Percentiles rank a stretch among this genome's conserved stretches.
Conservation (phyloP, 2,797 vertebrate species). For the Gouania willdenowi region DNA sequence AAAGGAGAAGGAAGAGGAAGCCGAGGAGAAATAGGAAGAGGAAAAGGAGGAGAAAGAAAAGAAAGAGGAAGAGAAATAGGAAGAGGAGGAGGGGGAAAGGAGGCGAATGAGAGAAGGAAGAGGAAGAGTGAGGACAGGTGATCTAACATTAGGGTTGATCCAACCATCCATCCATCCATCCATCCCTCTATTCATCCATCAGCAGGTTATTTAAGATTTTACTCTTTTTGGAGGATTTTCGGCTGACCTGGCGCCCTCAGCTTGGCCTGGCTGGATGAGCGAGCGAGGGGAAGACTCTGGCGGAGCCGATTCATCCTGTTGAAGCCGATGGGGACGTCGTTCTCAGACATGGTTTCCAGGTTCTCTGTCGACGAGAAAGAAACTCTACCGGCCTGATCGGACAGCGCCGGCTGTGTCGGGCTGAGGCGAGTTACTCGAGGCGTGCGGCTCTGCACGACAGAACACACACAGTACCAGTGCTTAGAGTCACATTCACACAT, state of each 20-base stretch:
- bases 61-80: slow-evolving; percentile 14
- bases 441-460: slow-evolving; percentile 73
- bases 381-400: slow-evolving; percentile 86
- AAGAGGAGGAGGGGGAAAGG: slow-evolving; percentile 11
- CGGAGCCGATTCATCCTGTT: slow-evolving; percentile 95
- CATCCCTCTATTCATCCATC: too few relatives aligned
- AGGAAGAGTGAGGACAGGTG: too few relatives aligned
- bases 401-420: slow-evolving; percentile 84
- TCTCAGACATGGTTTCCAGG: slow-evolving; percentile 94
- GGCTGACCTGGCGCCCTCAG: slow-evolving; percentile 88
- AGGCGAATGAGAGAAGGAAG: too few relatives aligned
- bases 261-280: slow-evolving; percentile 93
- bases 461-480: too few relatives aligned
- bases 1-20: too few relatives aligned
- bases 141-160: too few relatives aligned
- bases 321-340: slow-evolving; percentile 89
- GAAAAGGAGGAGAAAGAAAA: neutral
- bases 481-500: too few relatives aligned
- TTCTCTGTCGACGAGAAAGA: slow-evolving; percentile 92
- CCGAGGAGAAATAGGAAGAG: slow-evolving; percentile 33
- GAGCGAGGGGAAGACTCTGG: slow-evolving; percentile 94
- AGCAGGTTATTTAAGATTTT: too few relatives aligned
- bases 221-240: too few relatives aligned
- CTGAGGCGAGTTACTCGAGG: slow-evolving; percentile 76
- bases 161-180: too few relatives aligned